These are phyloP conservation scores for Leiothrix lutea DNA, from an alignment of 2,113 vertebrate species.

Conservation along the genomic window DNA sequence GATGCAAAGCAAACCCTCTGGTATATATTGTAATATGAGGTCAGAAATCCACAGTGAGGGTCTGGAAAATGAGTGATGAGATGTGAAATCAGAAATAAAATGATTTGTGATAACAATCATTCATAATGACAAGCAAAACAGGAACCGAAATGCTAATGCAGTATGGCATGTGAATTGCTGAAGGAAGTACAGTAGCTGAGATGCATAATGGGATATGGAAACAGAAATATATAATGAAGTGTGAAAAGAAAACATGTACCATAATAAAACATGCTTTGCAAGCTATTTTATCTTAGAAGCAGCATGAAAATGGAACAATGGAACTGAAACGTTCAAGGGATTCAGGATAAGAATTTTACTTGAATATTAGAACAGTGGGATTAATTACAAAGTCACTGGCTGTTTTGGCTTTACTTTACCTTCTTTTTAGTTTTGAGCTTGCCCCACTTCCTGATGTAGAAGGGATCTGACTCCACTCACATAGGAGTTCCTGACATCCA, in stretches of 20 bases:
- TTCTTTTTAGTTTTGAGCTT: not conserved
- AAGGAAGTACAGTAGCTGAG: not conserved
- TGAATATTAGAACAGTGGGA: not conserved
- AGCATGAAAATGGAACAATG: not conserved
- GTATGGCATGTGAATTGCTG: not conserved
- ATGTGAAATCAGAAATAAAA: constrained; percentile 29
- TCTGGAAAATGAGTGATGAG: not conserved
- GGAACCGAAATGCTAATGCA: not conserved
- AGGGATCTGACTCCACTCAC: fast-evolving
- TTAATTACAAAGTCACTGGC: not conserved
- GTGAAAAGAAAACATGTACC: not conserved
- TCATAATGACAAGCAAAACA: not conserved
- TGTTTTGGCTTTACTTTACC: not conserved
- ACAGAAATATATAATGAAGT: not conserved
- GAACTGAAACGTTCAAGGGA: not conserved
- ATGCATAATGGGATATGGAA: not conserved
- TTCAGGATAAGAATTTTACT: not conserved
- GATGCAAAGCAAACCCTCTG: not conserved
- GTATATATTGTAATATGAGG: not conserved
- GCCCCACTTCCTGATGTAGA: not conserved
- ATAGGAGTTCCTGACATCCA: not conserved
- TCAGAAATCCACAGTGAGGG: not conserved
- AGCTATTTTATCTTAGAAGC: not conserved
- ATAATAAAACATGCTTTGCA: not conserved
- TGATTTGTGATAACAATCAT: not conserved